These are phyloP conservation scores for Zaprionus lachaisei DNA, from an alignment of 1,140 invertebrate species.

Conservation along the genomic window DNA sequence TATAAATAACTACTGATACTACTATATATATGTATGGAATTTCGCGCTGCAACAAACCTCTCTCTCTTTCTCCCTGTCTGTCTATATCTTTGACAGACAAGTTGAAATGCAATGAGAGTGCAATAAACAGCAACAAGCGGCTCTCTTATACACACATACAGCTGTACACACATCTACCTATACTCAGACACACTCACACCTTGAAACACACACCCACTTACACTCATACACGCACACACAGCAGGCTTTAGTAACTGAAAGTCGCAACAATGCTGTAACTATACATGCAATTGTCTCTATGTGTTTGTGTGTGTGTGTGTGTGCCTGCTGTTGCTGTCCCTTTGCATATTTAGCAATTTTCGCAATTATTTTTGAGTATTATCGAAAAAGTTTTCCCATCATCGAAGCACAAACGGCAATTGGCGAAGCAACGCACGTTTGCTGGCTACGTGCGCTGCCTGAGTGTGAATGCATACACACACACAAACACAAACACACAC, in stretches of 20 bases:
- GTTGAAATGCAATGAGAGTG: background rate
- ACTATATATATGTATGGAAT: no score
- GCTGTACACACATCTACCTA: background rate
- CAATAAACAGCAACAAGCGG: conserved; percentile 8
- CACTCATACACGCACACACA: conserved; percentile 4
- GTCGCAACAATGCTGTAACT: background rate
- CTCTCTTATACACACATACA: no score
- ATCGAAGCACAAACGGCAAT: conserved; percentile 66
- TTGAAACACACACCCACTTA: background rate
- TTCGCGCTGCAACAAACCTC: no score
- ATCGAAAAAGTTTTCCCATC: conserved; percentile 82
- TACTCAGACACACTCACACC: background rate
- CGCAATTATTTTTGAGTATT: conserved; percentile 83
- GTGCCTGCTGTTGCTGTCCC: conserved; percentile 37
- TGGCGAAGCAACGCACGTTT: conserved; percentile 70
- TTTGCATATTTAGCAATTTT: conserved; percentile 69
- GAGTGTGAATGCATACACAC: conserved; percentile 16
- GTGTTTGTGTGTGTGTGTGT: conserved; percentile 2
- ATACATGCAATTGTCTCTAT: background rate
- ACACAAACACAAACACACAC: background rate
- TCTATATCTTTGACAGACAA: background rate
- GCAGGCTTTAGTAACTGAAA: background rate
- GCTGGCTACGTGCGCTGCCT: conserved; percentile 59
- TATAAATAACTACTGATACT: background rate
- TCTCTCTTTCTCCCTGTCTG: no score